Evolutionary conservation across 1,140 invertebrate species (phyloP).

Genomic region (Drosophila simulans): DNA sequence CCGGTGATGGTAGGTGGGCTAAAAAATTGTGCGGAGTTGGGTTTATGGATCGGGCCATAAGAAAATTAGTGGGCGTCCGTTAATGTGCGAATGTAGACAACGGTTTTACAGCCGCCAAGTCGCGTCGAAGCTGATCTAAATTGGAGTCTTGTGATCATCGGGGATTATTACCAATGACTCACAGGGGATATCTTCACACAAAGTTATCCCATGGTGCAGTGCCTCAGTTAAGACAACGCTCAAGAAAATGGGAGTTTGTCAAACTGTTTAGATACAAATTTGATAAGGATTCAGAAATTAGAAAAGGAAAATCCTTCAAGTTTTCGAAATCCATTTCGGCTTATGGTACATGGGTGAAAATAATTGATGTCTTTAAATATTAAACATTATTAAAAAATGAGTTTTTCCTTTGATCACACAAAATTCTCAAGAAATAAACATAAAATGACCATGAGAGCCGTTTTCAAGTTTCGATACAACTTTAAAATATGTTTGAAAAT

Average conservation of each 20-base stretch:
- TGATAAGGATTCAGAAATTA: neutral
- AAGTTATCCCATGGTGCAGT: neutral
- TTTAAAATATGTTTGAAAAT: no score
- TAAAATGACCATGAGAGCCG: no score
- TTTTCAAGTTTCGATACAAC: no score
- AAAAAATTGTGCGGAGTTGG: slow-evolving; percentile 46
- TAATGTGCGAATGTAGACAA: slow-evolving; percentile 65
- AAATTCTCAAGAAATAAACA: no score
- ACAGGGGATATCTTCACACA: slow-evolving; percentile 17
- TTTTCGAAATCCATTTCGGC: no score
- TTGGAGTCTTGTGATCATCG: slow-evolving; percentile 61
- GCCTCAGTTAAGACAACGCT: neutral
- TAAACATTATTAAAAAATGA: no score
- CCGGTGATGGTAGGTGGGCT: slow-evolving; percentile 13
- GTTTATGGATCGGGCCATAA: slow-evolving; percentile 44
- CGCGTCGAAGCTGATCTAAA: slow-evolving; percentile 47
- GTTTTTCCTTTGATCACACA: no score
- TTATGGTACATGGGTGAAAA: no score
- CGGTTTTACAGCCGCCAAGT: slow-evolving; percentile 27
- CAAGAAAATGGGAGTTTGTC: neutral
- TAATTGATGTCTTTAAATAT: no score
- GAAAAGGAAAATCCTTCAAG: no score
- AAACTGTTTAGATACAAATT: neutral
- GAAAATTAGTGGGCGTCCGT: slow-evolving; percentile 67
- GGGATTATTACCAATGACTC: slow-evolving; percentile 32